Evolutionary conservation across 2,113 vertebrate species (phyloP), one percentile per base, ranked within the genome.

Genomic region (Boulengeromyrus knoepffleri): DNA sequence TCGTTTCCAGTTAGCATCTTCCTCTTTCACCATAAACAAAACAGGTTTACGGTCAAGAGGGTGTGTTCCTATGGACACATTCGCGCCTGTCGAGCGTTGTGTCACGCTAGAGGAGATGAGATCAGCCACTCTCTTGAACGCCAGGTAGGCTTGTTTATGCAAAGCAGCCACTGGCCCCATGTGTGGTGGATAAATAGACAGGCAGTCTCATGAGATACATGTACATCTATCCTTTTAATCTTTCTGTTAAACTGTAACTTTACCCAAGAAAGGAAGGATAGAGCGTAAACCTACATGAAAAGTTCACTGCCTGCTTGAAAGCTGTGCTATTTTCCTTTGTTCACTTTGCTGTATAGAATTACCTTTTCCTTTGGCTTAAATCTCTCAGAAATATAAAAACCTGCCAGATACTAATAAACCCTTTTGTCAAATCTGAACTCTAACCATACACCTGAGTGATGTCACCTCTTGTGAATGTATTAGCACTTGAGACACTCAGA

Each of bases 241-340:
- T 93, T 90, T 85, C 89, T 87, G 88, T 91, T 94, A 91, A 93
- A 91, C 89, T 92, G 62, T 92, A 93, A 92, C 91, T 93, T 91
- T 89, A 93, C 92, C 91, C 89, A 87, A 52, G 46, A 47, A 85
- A 91, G 77, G 94, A 94, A 94, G 93, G 91, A 90, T 87, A 89
- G 90, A 92, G 90, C 90, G 90, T 92, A 53, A 93, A 92, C 91
- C 92, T 91, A 87, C 88, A 88, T 50, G 9, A 92, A 90, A 93
- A 94, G 92, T 92, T 93, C 92, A 93, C 92, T 91, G 91, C 91
- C 93, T 94, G 92, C 93, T 92, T 93, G 91, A 94, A 92, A 94
- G 92, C 91, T 24, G 84, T 91, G 93, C 93, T 94, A 93, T 92
- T 94, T 94, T 92, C 92, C 93, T 95, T 94, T 94, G 92, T 95